Evolutionary conservation across 2,113 vertebrate genomes (phyloP).

Genomic region (Rutilus rutilus): DNA sequence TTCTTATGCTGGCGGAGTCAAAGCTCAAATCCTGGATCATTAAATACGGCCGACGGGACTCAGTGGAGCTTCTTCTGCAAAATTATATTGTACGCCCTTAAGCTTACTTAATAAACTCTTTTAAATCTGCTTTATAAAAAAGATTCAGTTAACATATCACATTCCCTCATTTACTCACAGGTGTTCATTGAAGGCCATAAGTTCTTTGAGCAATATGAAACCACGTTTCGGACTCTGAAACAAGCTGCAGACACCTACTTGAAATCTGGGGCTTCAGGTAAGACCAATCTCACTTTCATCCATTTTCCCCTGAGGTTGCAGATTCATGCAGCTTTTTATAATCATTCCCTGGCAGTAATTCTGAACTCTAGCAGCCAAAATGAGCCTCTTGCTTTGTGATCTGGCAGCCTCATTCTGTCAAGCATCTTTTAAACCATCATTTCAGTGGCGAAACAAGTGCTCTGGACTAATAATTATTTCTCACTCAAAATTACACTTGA

Average conservation of each 20-base stretch:
- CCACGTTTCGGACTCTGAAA: slow-evolving; percentile 87
- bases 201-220: slow-evolving; percentile 97
- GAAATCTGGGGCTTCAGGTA: slow-evolving; percentile 92
- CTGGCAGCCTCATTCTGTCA: slow-evolving; percentile 27
- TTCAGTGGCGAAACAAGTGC: not conserved
- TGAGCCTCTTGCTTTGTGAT: slow-evolving; percentile 4
- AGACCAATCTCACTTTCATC: slow-evolving; percentile 49
- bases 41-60: slow-evolving; percentile 94
- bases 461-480: not conserved
- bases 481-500: not conserved
- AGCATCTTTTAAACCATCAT: not conserved
- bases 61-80: slow-evolving; percentile 91
- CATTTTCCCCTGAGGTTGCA: not conserved
- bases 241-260: slow-evolving; percentile 90
- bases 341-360: not conserved
- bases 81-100: slow-evolving; percentile 87
- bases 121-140: slow-evolving; percentile 1
- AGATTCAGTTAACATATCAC: not conserved
- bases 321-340: slow-evolving; percentile 24
- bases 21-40: slow-evolving; percentile 99
- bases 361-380: not conserved
- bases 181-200: slow-evolving; percentile 91
- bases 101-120: not conserved
- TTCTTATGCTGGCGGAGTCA: slow-evolving; percentile 92
- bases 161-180: slow-evolving; percentile 69